Evolutionary conservation across 2,888 invertebrate species (phyloP).

Genomic region (Diarsia mendica): DNA sequence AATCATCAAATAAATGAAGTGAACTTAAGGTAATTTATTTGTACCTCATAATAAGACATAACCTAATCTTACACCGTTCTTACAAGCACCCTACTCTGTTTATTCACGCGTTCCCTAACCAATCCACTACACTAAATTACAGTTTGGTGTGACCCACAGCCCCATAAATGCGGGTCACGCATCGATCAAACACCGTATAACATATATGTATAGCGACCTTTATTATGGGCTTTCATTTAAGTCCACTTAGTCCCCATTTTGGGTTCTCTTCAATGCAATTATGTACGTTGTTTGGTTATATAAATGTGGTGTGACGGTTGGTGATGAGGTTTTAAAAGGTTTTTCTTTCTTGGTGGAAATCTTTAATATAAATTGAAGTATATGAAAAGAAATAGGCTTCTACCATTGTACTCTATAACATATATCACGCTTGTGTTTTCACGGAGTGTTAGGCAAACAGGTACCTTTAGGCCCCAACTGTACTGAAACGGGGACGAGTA

Average conservation of each 20-base stretch:
- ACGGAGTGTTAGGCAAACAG: too few relatives aligned
- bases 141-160: slow-evolving; percentile 61
- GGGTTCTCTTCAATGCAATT: slow-evolving; percentile 66
- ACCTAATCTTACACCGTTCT: background rate
- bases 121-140: slow-evolving; percentile 32
- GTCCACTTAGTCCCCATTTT: slow-evolving; percentile 72
- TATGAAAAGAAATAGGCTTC: too few relatives aligned
- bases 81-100: background rate
- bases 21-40: too few relatives aligned
- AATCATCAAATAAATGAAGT: too few relatives aligned
- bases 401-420: too few relatives aligned
- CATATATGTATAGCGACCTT: slow-evolving; percentile 68
- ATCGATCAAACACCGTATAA: slow-evolving; percentile 73
- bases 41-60: too few relatives aligned
- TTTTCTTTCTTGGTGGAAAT: background rate
- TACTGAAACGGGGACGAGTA: too few relatives aligned
- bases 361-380: background rate
- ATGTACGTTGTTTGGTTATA: slow-evolving; percentile 54
- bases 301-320: slow-evolving; percentile 18
- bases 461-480: too few relatives aligned
- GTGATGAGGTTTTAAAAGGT: background rate
- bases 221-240: slow-evolving; percentile 74
- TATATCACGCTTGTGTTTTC: too few relatives aligned
- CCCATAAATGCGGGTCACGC: slow-evolving; percentile 72
- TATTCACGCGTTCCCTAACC: background rate